Percentiles rank a stretch among this genome's conserved stretches.
Conservation (phyloP, 2,888 invertebrate genomes). For the Hipparchia sbordonii region DNA sequence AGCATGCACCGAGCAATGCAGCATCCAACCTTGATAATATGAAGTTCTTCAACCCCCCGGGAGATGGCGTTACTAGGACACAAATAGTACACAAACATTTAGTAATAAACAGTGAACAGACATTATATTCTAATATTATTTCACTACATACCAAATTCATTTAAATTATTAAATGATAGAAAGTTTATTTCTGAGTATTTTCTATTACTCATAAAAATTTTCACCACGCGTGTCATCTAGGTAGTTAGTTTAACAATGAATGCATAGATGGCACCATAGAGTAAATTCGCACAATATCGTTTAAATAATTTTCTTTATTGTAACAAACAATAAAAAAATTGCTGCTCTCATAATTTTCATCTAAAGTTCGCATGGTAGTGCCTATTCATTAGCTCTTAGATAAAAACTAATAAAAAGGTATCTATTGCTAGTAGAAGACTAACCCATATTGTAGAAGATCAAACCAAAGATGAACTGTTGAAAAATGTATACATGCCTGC, state of each 20-base stretch:
- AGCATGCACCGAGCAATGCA: slow-evolving; percentile 55
- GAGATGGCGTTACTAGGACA: slow-evolving; percentile 62
- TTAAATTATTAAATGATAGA: no score
- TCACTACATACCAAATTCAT: no score
- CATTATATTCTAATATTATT: background rate
- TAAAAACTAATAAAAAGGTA: no score
- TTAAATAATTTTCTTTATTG: background rate
- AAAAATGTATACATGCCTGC: no score
- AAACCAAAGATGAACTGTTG: no score
- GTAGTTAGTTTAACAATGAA: slow-evolving; percentile 31
- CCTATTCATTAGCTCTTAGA: no score
- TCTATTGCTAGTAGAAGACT: no score
- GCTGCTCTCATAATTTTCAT: no score
- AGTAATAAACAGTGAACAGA: background rate
- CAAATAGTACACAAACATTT: background rate
- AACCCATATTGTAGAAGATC: no score
- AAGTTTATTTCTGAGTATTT: no score
- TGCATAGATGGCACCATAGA: slow-evolving; percentile 56
- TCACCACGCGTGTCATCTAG: background rate
- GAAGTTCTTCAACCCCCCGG: slow-evolving; percentile 55
- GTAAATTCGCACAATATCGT: background rate
- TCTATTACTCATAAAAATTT: background rate
- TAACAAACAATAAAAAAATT: no score
- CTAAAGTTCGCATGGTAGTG: no score
- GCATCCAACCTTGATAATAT: slow-evolving; percentile 42